phyloP scores from a whole-genome alignment of 2,888 invertebrate species.

The Erebia aethiops region DNA sequence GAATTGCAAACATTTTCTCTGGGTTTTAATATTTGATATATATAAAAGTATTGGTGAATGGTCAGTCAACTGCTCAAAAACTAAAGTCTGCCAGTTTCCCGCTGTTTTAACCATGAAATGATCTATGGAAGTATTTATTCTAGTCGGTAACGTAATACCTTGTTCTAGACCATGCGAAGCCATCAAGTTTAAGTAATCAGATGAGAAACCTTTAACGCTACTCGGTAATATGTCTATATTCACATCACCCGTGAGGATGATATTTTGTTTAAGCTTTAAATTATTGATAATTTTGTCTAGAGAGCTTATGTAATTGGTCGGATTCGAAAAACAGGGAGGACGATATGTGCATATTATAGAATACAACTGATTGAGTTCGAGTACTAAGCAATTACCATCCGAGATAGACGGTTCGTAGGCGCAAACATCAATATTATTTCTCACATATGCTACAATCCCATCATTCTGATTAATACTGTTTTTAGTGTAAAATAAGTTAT shows the following conservation, averaged over 20 bases:
- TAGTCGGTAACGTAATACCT: conserved; percentile 27
- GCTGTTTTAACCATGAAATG: conserved; percentile 32
- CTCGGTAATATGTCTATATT: conserved; percentile 29
- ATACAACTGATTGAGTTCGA: not conserved
- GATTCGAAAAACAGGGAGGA: conserved; percentile 9
- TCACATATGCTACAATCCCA: not conserved
- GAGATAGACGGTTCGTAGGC: not conserved
- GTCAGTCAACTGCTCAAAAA: conserved; percentile 31
- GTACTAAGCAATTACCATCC: conserved; percentile 4
- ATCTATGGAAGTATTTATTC: conserved; percentile 28
- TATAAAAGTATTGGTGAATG: conserved; percentile 29
- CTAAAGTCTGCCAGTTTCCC: conserved; percentile 18
- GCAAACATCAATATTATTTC: not conserved
- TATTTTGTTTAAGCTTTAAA: conserved; percentile 9
- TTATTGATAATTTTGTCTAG: not conserved
- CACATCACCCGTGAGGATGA: conserved; percentile 32
- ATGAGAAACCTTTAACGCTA: conserved; percentile 1
- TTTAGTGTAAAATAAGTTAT: not conserved
- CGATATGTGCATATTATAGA: not conserved
- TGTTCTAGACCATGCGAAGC: conserved; percentile 26
- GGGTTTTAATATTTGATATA: not conserved
- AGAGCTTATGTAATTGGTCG: conserved; percentile 7
- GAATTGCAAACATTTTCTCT: not conserved
- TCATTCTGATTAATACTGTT: conserved; percentile 9
- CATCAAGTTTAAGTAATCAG: conserved; percentile 25